These are phyloP conservation scores for Macroramphosus scolopax DNA, from an alignment of 2,797 vertebrate species.

Conservation along the genomic window DNA sequence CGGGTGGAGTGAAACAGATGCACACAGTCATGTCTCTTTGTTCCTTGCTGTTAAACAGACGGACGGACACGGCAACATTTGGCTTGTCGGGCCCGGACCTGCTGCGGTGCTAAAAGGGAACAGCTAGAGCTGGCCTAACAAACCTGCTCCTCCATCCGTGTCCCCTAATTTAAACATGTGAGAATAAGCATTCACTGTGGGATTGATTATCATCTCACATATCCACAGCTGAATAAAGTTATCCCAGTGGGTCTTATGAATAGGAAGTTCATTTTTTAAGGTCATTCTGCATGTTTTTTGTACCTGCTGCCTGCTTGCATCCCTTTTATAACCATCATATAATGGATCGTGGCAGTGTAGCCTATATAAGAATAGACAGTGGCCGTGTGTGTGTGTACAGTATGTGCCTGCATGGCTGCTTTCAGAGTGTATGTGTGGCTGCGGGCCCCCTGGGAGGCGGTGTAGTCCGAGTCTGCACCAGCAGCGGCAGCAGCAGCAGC, in stretches of 20 bases:
- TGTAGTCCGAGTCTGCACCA: slow-evolving; percentile 62
- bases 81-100: slow-evolving; percentile 37
- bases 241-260: not conserved
- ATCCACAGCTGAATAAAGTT: slow-evolving; percentile 11
- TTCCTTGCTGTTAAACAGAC: slow-evolving; percentile 19
- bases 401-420: slow-evolving; percentile 15
- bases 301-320: slow-evolving; percentile 16
- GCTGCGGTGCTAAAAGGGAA: slow-evolving; percentile 35
- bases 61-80: slow-evolving; percentile 19
- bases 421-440: slow-evolving; percentile 45
- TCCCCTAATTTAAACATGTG: slow-evolving; percentile 18
- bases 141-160: slow-evolving; percentile 13
- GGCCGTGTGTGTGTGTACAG: too few relatives aligned
- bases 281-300: slow-evolving; percentile 23
- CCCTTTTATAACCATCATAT: slow-evolving; percentile 66
- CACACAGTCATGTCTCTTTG: slow-evolving; percentile 21
- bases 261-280: slow-evolving; percentile 26
- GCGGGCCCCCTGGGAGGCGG: slow-evolving; percentile 66
- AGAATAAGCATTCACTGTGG: slow-evolving; percentile 10
- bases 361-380: slow-evolving; percentile 43
- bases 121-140: slow-evolving; percentile 15
- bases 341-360: slow-evolving; percentile 66
- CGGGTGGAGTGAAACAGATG: slow-evolving; percentile 19
- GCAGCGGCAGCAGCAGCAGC: slow-evolving; percentile 39
- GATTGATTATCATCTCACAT: slow-evolving; percentile 7